These are phyloP conservation scores for Psephotus haematonotus DNA, from an alignment of 2,113 vertebrate species.

Conservation along the genomic window DNA sequence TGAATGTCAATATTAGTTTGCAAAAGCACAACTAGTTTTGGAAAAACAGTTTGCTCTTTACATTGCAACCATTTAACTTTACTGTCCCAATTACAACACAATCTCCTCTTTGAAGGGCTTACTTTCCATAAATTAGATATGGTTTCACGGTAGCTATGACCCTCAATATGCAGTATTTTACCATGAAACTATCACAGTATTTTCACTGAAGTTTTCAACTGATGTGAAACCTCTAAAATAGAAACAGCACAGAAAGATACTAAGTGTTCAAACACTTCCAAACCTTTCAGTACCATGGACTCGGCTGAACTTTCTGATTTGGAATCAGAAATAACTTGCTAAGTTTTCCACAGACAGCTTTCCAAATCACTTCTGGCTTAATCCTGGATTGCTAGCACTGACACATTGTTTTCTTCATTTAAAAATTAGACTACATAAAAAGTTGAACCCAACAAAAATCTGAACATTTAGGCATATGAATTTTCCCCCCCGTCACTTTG, in stretches of 20 bases:
- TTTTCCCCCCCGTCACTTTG: background rate
- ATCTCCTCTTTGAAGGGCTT: background rate
- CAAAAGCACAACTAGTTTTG: background rate
- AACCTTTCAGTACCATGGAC: background rate
- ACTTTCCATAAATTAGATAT: background rate
- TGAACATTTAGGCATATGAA: background rate
- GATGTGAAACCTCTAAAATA: background rate
- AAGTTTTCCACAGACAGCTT: background rate
- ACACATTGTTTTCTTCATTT: background rate
- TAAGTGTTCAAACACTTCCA: background rate
- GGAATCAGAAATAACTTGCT: background rate
- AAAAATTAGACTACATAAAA: background rate
- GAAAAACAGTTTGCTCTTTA: background rate
- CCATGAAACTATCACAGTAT: background rate
- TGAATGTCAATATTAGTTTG: background rate
- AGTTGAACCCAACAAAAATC: background rate
- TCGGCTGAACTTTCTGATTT: background rate
- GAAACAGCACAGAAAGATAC: background rate
- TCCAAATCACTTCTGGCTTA: background rate
- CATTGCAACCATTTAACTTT: background rate
- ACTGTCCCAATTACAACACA: background rate
- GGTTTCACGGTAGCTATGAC: background rate
- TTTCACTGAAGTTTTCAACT: background rate
- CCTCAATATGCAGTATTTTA: background rate
- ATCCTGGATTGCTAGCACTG: background rate